A percentile compares a stretch with the other conserved stretches of the same genome.
Evolutionary conservation across 2,797 vertebrate species (phyloP).

Genomic region (Malacoraja senta): DNA sequence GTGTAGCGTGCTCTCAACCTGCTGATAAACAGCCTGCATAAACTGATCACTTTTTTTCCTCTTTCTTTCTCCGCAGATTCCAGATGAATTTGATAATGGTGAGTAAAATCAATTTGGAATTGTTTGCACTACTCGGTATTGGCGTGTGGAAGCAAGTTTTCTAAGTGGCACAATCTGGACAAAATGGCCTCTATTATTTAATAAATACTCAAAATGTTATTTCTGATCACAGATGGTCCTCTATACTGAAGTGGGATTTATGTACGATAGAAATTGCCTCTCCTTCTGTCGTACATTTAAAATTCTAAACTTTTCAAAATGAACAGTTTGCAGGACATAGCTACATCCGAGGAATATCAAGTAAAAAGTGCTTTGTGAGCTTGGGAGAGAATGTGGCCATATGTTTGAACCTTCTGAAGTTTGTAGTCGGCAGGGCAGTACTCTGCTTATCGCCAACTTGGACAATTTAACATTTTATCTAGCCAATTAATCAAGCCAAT

Average conservation of each 20-base stretch:
- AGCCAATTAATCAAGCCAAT: too few relatives aligned
- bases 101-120: slow-evolving; percentile 52
- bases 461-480: too few relatives aligned
- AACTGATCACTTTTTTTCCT: slow-evolving; percentile 38
- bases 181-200: slow-evolving; percentile 14
- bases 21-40: slow-evolving; percentile 30
- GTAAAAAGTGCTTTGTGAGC: background rate
- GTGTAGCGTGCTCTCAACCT: slow-evolving; percentile 24
- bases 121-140: background rate
- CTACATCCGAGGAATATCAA: background rate
- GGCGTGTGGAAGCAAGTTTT: slow-evolving; percentile 3
- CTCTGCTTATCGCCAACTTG: too few relatives aligned
- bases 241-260: slow-evolving; percentile 30
- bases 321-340: background rate
- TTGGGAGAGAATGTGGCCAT: background rate
- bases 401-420: too few relatives aligned
- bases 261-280: background rate
- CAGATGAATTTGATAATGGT: slow-evolving; percentile 83
- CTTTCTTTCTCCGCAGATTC: slow-evolving; percentile 60
- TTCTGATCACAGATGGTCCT: slow-evolving; percentile 17
- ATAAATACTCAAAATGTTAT: slow-evolving; percentile 21
- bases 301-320: background rate
- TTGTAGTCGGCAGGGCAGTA: too few relatives aligned
- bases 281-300: slow-evolving; percentile 22
- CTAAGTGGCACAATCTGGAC: background rate